A percentile compares a stretch with the other conserved stretches of the same genome.
phyloP scores from a whole-genome alignment of 2,888 invertebrate species.

The Latrodectus elegans region DNA sequence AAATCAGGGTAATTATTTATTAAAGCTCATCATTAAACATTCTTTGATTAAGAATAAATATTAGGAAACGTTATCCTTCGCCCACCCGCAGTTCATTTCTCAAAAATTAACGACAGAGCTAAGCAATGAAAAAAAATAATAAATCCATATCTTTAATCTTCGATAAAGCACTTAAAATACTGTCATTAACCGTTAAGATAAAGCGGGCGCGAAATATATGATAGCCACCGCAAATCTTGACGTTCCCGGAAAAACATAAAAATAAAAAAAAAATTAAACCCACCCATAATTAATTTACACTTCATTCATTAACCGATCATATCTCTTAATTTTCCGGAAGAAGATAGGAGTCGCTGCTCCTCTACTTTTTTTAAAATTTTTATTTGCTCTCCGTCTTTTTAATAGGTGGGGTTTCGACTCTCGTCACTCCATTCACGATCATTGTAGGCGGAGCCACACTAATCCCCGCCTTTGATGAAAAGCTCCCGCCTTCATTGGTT shows the following conservation, averaged over 20 bases:
- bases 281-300: constrained; percentile 67
- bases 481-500: constrained; percentile 49
- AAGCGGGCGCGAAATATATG: constrained; percentile 60
- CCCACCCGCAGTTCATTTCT: constrained; percentile 46
- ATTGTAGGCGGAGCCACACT: constrained; percentile 3
- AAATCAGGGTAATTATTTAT: too few relatives aligned
- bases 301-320: constrained; percentile 67
- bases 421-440: constrained; percentile 28
- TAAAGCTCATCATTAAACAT: background rate
- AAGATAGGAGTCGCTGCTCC: background rate
- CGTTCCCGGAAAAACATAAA: constrained; percentile 21
- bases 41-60: constrained; percentile 24
- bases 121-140: constrained; percentile 18
- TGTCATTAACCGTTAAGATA: constrained; percentile 54
- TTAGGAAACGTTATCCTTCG: constrained; percentile 5
- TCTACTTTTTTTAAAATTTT: constrained; percentile 15
- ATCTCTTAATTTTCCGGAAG: constrained; percentile 55
- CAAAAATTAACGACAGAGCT: constrained; percentile 44
- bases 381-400: constrained; percentile 33
- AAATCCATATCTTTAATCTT: constrained; percentile 38
- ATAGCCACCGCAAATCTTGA: constrained; percentile 57
- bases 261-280: constrained; percentile 29
- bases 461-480: constrained; percentile 5
- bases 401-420: constrained; percentile 28
- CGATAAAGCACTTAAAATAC: constrained; percentile 64